Evolutionary conservation across 2,888 invertebrate genomes (phyloP).

Genomic region (Penaeus monodon): DNA sequence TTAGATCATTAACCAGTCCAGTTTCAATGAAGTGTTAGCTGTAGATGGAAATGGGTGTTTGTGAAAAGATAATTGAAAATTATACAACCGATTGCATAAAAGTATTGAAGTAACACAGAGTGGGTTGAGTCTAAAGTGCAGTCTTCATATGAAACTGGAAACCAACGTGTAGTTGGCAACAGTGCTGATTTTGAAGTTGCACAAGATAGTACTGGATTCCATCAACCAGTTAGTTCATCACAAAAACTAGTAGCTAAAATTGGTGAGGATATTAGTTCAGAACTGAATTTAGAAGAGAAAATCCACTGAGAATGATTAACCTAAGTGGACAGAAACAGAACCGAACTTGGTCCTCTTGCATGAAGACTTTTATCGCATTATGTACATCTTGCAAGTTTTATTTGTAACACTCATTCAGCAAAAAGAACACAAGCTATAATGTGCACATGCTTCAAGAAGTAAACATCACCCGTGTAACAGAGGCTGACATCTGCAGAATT

Average conservation of each 20-base stretch:
- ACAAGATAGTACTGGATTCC: not conserved
- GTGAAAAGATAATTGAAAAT: too few relatives aligned
- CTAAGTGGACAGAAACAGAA: not conserved
- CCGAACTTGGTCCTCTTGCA: constrained; percentile 33
- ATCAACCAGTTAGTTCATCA: too few relatives aligned
- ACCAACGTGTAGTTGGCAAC: too few relatives aligned
- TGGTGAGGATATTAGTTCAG: too few relatives aligned
- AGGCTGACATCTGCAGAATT: constrained; percentile 23
- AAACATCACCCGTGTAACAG: constrained; percentile 19
- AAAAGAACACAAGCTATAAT: constrained; percentile 40
- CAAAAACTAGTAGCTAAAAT: too few relatives aligned
- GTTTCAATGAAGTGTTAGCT: not conserved
- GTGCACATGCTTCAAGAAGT: constrained; percentile 52
- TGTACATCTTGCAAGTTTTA: constrained; percentile 34
- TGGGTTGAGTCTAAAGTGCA: too few relatives aligned
- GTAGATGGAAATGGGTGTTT: not conserved
- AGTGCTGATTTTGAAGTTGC: too few relatives aligned
- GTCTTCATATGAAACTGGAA: too few relatives aligned
- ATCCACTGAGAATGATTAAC: not conserved
- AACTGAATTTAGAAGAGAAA: not conserved
- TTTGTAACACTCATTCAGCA: constrained; percentile 49
- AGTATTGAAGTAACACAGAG: too few relatives aligned
- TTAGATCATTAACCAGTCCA: not conserved
- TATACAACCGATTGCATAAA: too few relatives aligned
- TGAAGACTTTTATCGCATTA: constrained; percentile 30